Base-by-base conservation (phyloP, 2,797 vertebrate species). In the Rhinoraja longicauda region DNA sequence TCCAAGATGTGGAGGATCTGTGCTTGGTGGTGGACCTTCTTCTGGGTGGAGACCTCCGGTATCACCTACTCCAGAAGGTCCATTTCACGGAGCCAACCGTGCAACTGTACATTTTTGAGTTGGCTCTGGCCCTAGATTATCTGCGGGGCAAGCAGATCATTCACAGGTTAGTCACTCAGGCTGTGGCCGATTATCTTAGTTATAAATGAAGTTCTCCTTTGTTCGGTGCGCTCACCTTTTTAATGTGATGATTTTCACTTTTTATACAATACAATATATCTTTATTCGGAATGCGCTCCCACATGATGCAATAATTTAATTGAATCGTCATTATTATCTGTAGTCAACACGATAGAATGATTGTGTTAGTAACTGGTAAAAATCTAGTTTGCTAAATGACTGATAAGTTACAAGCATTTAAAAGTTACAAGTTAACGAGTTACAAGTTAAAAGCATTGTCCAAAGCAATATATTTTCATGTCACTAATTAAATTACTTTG, bases 1-100 rank as follows among this genome's bases (percentile, higher is more conserved):
- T 99, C 96, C 99, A 99, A 95, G 99, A 99, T 67, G 99, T 99
- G 70, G 99, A 99, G 95, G 99, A 99, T 93, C 99, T 99, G 99
- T 99, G 99, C 94, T 99, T 99, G 99, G 99, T 99, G 93, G 99
- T 99, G 0, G 99, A 99, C 94, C 94, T 99, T 93, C 97, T 99
- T 26, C 96, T 99, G 6, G 99, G 99, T 1, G 99, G 99, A 84
- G 99, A 99, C 94, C 96, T 99, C 93, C 98, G 99, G 12, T 99
- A 98, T 93, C 99, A 99, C 93, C 97, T 99, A 64, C 99, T 99
- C 75, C 98, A 99, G 94, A 98, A 99, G 0, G 97, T 99, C 67
- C 97, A 97, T 93, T 99, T 99, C 95, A 97, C 96, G 0, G 99
- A 99, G 94, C 96, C 94, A 95, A 97, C 98, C 0, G 97, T 99